These are phyloP conservation scores for Eristalis intricaria DNA, from an alignment of 2,888 invertebrate genomes.

Conservation along the genomic window DNA sequence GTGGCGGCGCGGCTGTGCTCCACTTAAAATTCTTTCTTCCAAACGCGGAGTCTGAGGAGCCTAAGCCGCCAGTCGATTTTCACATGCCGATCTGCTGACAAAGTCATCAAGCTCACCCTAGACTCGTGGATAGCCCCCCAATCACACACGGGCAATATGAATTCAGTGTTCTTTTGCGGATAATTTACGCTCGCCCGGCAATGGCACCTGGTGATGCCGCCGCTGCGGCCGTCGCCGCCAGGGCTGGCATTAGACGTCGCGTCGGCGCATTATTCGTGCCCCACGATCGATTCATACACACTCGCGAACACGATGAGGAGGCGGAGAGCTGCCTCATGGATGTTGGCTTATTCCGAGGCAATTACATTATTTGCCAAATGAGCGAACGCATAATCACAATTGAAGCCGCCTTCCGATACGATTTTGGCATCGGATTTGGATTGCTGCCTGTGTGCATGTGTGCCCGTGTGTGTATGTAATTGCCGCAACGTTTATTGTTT, in stretches of 20 bases:
- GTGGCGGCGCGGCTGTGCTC: constrained; percentile 58
- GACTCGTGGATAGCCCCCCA: background rate
- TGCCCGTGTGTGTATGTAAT: constrained; percentile 28
- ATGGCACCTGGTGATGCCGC: constrained; percentile 63
- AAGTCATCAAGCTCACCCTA: constrained; percentile 56
- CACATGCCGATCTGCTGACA: constrained; percentile 68
- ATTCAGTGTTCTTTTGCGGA: constrained; percentile 57
- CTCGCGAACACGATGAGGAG: background rate
- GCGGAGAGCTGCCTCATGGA: background rate
- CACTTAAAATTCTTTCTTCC: constrained; percentile 63
- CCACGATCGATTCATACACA: constrained; percentile 56
- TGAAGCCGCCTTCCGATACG: constrained; percentile 64
- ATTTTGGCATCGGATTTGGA: constrained; percentile 28
- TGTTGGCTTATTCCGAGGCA: constrained; percentile 40
- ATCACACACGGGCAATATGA: background rate
- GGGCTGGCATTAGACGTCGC: too few relatives aligned
- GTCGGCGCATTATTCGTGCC: constrained; percentile 30
- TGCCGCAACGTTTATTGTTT: constrained; percentile 57
- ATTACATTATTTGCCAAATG: constrained; percentile 69
- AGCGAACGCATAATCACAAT: constrained; percentile 67
- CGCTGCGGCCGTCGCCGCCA: too few relatives aligned
- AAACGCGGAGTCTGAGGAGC: constrained; percentile 25
- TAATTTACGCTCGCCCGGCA: constrained; percentile 62
- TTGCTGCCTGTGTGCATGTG: background rate
- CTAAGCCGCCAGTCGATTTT: constrained; percentile 52